phyloP scores from a whole-genome alignment of 2,797 vertebrate species.

The Bradypus variegatus region DNA sequence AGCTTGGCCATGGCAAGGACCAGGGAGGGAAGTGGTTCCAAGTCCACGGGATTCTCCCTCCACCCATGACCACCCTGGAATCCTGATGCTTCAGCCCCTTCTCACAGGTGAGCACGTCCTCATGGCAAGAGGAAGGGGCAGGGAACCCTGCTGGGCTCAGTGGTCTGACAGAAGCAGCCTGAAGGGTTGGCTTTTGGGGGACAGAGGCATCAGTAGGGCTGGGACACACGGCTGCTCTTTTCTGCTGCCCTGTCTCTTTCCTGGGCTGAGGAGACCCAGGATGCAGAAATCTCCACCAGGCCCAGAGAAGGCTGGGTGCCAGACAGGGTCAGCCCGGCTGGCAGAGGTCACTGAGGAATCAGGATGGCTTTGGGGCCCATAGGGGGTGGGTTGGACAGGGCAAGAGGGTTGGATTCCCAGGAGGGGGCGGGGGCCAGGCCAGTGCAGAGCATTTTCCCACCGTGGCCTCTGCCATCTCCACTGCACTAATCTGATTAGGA shows the following conservation, averaged over 20 bases:
- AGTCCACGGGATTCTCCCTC: not conserved
- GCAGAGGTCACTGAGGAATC: not conserved
- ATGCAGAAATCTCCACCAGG: not conserved
- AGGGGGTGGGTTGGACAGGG: not conserved
- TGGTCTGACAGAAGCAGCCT: not conserved
- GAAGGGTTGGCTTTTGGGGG: not conserved
- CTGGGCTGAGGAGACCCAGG: not conserved
- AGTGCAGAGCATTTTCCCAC: conserved; percentile 61
- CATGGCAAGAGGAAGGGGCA: not conserved
- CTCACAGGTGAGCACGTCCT: not conserved
- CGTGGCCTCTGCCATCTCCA: conserved; percentile 44
- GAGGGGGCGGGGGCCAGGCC: conserved; percentile 39
- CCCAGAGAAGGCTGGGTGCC: not conserved
- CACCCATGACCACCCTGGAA: not conserved
- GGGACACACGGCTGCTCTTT: not conserved
- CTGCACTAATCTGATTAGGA: conserved; percentile 71
- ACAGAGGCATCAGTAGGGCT: not conserved
- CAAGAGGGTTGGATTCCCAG: conserved; percentile 52
- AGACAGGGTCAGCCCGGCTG: not conserved
- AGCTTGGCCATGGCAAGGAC: not conserved
- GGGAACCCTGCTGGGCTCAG: not conserved
- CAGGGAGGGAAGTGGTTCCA: not conserved
- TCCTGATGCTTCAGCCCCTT: not conserved
- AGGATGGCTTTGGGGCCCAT: conserved; percentile 23
- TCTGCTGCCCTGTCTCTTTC: not conserved